phyloP scores from a whole-genome alignment of 2,113 vertebrate genomes.

The Petroica traversi region DNA sequence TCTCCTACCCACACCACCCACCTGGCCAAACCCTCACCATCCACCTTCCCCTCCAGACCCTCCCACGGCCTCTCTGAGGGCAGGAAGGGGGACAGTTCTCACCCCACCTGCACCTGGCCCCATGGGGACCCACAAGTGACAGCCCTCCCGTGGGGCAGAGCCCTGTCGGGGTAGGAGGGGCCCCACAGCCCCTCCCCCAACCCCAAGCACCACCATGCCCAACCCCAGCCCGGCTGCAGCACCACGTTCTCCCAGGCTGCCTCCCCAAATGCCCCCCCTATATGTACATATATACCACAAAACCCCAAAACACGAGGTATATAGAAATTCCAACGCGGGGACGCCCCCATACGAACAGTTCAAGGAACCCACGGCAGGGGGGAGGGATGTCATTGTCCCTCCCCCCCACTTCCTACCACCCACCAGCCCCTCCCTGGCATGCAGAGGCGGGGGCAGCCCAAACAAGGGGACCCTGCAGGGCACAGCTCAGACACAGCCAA shows the following conservation, averaged over 20 bases:
- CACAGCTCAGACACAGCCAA: neutral
- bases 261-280: neutral
- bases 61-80: neutral
- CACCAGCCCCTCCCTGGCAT: neutral
- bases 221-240: neutral
- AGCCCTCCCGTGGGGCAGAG: neutral
- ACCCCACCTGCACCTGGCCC: neutral
- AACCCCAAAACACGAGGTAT: constrained; percentile 74
- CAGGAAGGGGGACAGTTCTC: neutral
- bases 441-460: neutral
- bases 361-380: constrained; percentile 56
- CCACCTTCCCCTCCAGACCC: neutral
- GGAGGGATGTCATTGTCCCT: neutral
- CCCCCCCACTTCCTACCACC: neutral
- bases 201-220: neutral
- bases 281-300: constrained; percentile 59
- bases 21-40: neutral
- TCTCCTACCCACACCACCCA: neutral
- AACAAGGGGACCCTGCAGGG: neutral
- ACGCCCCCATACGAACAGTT: constrained; percentile 62
- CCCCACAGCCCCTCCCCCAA: neutral
- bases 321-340: constrained; percentile 62
- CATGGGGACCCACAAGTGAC: neutral
- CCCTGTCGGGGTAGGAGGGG: fast-evolving
- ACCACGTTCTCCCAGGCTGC: neutral